Base-by-base conservation (phyloP, 1,140 invertebrate genomes). In the Drosophila trapezifrons region DNA sequence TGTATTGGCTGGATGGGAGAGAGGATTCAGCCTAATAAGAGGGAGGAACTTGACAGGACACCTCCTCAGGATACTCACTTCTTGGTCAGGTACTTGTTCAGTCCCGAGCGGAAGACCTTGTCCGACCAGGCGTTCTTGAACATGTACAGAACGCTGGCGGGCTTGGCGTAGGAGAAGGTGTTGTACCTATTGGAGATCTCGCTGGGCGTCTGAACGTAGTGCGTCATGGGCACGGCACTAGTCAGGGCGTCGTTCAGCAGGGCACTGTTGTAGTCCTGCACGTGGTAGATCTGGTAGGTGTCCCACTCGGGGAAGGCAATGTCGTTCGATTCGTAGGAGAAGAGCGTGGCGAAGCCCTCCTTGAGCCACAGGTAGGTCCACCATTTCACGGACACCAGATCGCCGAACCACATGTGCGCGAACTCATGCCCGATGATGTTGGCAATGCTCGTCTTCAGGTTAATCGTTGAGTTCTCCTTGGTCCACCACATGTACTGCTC, bases 101-200 rank as follows among this genome's bases (percentile, higher is more conserved):
- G 92, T 9, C 97, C 97, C 42, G 93, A 93, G 63, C 95, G 95
- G 92, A 99, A 98, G 0, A 96, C 96, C n/a, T 95, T 91, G 22
- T 96, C 95, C 0, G 96, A 96, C 2, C 98, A 93, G 79, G 98
- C 98, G 87, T 97, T 95, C 81, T 97, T 95, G 95, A 98, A 97
- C 98, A 98, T 99, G 42, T 97, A 94, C 15, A 99, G 95, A 20
- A 99, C 93, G 51, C 92, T 92, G 52, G 93, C 93, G 60, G 93
- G 93, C 89, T 93, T 93, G 49, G 92, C 92, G 80, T 97, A 97
- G 0, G 95, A 95, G 51, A 96, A 96, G 12, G 91, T 92, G 81
- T 96, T 95, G 84, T 97, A 97, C 22, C 96, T 94, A 29, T 92
- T 92, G 8, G 93, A 93, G 37, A 97, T 96, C 89, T 96, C 94